Percentiles rank a stretch among this genome's conserved stretches.
Evolutionary conservation across 2,797 vertebrate species (phyloP).

Genomic region (Hyperoplus immaculatus): DNA sequence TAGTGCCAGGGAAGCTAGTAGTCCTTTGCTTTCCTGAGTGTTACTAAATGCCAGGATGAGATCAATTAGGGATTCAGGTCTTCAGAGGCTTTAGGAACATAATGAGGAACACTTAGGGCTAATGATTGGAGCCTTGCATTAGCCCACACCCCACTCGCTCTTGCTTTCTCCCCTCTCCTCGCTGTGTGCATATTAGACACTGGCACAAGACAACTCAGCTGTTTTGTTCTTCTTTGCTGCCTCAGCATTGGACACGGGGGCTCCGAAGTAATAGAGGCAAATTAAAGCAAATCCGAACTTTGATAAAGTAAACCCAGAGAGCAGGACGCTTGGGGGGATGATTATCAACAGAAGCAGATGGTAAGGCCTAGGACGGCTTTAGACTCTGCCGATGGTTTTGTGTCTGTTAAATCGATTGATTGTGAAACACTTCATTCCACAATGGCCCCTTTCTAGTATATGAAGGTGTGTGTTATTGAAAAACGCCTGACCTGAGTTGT

Average conservation of each 20-base stretch:
- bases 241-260: slow-evolving; percentile 76
- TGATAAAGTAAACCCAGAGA: slow-evolving; percentile 74
- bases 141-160: slow-evolving; percentile 53
- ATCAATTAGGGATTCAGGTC: slow-evolving; percentile 81
- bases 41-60: slow-evolving; percentile 76
- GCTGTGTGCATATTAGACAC: slow-evolving; percentile 68
- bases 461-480: slow-evolving; percentile 8
- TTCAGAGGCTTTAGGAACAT: slow-evolving; percentile 82
- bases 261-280: slow-evolving; percentile 63
- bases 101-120: slow-evolving; percentile 86
- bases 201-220: slow-evolving; percentile 69
- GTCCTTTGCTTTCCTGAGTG: slow-evolving; percentile 69
- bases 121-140: slow-evolving; percentile 79
- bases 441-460: slow-evolving; percentile 1
- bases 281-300: slow-evolving; percentile 81
- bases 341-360: slow-evolving; percentile 41
- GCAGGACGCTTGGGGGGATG: slow-evolving; percentile 17
- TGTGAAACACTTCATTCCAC: slow-evolving; percentile 35
- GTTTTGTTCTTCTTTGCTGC: slow-evolving; percentile 74
- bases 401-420: neutral
- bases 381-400: neutral
- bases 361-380: slow-evolving; percentile 10
- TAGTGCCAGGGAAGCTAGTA: slow-evolving; percentile 51
- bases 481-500: neutral
- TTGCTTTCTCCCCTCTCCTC: slow-evolving; percentile 28